Base-by-base conservation (phyloP, 2,888 invertebrate genomes). In the Zygaena filipendulae region DNA sequence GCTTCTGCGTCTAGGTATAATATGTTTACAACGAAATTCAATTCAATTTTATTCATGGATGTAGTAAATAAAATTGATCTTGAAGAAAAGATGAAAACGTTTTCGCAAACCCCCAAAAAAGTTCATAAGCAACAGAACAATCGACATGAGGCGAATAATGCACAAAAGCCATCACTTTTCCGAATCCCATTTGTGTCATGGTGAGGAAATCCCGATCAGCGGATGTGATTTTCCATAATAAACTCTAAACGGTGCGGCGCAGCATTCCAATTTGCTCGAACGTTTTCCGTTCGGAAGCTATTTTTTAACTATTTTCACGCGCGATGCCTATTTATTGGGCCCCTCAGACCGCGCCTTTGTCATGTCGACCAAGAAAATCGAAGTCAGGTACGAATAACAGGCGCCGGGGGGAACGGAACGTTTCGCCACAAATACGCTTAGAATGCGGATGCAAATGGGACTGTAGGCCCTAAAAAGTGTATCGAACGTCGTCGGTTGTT, bases 281-380 rank as follows among this genome's bases (percentile, higher is more conserved):
- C 43, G 41, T 43, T 40, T 30, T 33, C 32, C 42, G 38, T 42
- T 38, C 36, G 39, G 51, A 35, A 45, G 44, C 47, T 52, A 59
- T 64, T 69, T 72, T 72, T 71, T 64, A 64, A 70, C 68, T 66
- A 69, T 70, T 69, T 68, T 64, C 66, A 63, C 63, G 62, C 59
- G 56, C 46, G 42, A 45, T 53, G 54, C 58, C 61, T 70, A 72
- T 72, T 71, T 74, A 75, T 75, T 67, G 71, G 67, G 44, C 68
- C 68, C 68, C 56, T 64, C 52, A 69, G 69, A 63, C 74, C 74
- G 71, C 74, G 74, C 75, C 72, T 75, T 77, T 75, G 66, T 72
- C 70, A 64, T 75, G 74, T 75, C 54, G 55, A 47, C 55, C 55
- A 55, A 56, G 62, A 67, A 72, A 72, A 74, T 71, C 70, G 70